Evolutionary conservation across 2,888 invertebrate genomes (phyloP).

Genomic region (Troglohyphantes excavatus): DNA sequence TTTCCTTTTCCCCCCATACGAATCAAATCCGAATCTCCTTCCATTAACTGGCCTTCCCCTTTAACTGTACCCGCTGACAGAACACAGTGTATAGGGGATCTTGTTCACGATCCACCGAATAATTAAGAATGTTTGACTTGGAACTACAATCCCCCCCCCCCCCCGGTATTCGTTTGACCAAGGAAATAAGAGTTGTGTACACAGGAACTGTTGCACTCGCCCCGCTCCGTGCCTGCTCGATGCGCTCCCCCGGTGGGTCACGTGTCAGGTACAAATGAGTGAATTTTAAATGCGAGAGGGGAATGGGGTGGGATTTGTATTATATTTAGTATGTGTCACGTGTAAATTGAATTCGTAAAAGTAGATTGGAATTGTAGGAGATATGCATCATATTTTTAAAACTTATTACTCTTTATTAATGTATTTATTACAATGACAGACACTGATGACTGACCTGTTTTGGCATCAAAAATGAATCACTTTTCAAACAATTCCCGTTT

Average conservation of each 20-base stretch:
- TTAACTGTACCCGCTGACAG: neutral
- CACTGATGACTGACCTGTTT: too few species aligned
- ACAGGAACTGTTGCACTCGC: slow-evolving; percentile 46
- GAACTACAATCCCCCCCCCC: neutral
- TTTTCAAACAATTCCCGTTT: too few species aligned
- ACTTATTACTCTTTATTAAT: too few species aligned
- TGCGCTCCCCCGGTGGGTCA: neutral
- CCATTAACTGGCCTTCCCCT: neutral
- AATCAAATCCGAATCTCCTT: slow-evolving; percentile 2
- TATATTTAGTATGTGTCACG: neutral
- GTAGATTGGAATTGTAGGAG: too few species aligned
- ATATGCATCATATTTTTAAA: too few species aligned
- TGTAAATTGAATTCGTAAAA: neutral
- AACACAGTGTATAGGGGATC: neutral
- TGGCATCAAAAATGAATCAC: too few species aligned
- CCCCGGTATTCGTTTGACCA: slow-evolving; percentile 30
- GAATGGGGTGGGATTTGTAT: neutral
- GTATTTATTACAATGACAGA: too few species aligned
- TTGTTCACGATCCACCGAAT: neutral
- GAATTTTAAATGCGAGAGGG: neutral
- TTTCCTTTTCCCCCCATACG: neutral
- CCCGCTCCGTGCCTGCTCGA: neutral
- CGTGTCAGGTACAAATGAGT: neutral
- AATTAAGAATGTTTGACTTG: slow-evolving; percentile 34
- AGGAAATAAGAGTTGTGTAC: slow-evolving; percentile 22